phyloP scores from a whole-genome alignment of 1,140 invertebrate species.

The Apis florea region DNA sequence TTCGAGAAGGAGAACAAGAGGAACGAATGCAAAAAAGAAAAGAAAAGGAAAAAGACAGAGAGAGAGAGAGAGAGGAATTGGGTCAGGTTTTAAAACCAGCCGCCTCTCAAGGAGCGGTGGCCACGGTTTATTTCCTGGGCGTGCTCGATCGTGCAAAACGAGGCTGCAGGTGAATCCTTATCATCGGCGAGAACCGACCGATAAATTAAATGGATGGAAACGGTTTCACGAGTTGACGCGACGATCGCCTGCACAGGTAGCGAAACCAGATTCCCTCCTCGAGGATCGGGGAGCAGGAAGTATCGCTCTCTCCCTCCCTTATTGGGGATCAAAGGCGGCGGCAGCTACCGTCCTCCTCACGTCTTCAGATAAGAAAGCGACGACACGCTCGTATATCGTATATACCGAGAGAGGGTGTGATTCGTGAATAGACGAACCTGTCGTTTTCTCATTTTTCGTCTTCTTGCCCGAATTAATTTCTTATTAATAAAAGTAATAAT shows the following conservation, averaged over 20 bases:
- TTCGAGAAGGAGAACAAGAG: too few relatives aligned
- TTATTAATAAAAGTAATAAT: too few relatives aligned
- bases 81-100: not conserved
- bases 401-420: not conserved
- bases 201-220: conserved; percentile 41
- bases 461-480: too few relatives aligned
- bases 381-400: not conserved
- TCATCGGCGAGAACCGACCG: not conserved
- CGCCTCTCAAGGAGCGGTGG: not conserved
- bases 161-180: conserved; percentile 36
- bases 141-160: not conserved
- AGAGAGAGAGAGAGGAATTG: not conserved
- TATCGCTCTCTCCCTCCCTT: not conserved
- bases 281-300: not conserved
- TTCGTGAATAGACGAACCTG: not conserved
- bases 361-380: conserved; percentile 36
- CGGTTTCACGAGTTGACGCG: conserved; percentile 1
- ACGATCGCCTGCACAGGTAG: not conserved
- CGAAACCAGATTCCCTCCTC: conserved; percentile 28
- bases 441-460: not conserved
- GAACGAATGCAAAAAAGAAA: not conserved
- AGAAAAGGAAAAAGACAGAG: too few relatives aligned
- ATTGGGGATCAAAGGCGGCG: conserved; percentile 45
- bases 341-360: not conserved
- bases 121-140: not conserved